phyloP scores from a whole-genome alignment of 2,888 invertebrate species.

The Macroteleia sp. region DNA sequence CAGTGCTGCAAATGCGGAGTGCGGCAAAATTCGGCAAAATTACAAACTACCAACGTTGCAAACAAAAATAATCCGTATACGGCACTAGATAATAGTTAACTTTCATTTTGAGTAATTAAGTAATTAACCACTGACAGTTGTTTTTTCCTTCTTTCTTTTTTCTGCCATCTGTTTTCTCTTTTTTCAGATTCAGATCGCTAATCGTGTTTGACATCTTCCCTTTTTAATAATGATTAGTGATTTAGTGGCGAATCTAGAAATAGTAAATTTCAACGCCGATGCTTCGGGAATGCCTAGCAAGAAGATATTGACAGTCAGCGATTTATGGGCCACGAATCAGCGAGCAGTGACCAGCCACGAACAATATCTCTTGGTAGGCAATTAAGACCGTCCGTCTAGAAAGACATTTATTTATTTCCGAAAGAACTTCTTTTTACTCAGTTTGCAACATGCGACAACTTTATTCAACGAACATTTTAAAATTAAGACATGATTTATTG shows the following conservation, averaged over 20 bases:
- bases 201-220: constrained; percentile 56
- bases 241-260: constrained; percentile 45
- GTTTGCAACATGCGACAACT: constrained; percentile 30
- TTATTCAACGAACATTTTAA: constrained; percentile 42
- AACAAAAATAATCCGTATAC: constrained; percentile 42
- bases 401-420: constrained; percentile 43
- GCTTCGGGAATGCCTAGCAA: constrained; percentile 64
- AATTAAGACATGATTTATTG: constrained; percentile 23
- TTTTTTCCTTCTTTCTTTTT: neutral
- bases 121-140: neutral
- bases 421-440: constrained; percentile 22
- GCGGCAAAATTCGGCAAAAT: too few relatives aligned
- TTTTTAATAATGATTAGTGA: constrained; percentile 47
- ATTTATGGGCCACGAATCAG: constrained; percentile 58
- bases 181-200: constrained; percentile 1
- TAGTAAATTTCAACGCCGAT: constrained; percentile 68
- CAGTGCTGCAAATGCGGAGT: too few relatives aligned
- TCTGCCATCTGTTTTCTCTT: neutral
- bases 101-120: constrained; percentile 57
- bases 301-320: constrained; percentile 64
- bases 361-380: constrained; percentile 48
- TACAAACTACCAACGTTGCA: too few relatives aligned
- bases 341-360: constrained; percentile 48
- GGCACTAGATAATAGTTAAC: constrained; percentile 60
- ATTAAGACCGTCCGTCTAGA: constrained; percentile 41